Percentiles rank a stretch among this genome's conserved stretches.
These are phyloP conservation scores for Montipora capricornis DNA, from an alignment of 64 coral and sea anemone genomes.

Conservation along the genomic window DNA sequence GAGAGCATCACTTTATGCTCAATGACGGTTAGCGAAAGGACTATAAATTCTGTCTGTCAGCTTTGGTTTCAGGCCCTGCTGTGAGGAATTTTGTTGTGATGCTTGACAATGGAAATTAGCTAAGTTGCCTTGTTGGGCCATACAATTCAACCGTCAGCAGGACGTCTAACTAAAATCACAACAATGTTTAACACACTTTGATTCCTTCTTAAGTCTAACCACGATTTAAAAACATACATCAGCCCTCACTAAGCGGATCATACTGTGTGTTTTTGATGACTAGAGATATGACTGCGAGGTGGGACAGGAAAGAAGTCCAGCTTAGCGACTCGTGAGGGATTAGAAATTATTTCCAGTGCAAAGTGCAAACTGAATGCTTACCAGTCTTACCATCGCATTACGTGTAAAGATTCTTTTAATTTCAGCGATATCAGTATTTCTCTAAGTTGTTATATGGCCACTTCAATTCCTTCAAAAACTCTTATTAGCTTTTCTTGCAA, in stretches of 20 bases:
- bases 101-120: conserved; percentile 3
- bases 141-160: conserved; percentile 23
- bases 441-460: not conserved
- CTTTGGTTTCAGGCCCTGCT: conserved; percentile 41
- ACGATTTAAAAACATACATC: not conserved
- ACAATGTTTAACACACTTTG: conserved; percentile 3
- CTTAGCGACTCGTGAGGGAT: not conserved
- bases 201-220: not conserved
- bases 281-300: not conserved
- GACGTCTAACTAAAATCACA: conserved; percentile 5
- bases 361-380: not conserved
- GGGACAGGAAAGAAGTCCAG: not conserved
- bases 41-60: not conserved
- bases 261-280: not conserved
- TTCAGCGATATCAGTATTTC: not conserved
- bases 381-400: not conserved
- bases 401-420: not conserved
- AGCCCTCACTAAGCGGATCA: no score
- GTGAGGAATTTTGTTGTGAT: conserved; percentile 46
- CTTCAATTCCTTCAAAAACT: not conserved
- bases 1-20: not conserved
- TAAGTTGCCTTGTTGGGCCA: not conserved
- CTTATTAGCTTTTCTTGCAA: not conserved
- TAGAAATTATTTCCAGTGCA: not conserved
- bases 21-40: not conserved